A percentile compares a stretch with the other conserved stretches of the same genome.
Evolutionary conservation across 2,113 vertebrate genomes (phyloP).

Genomic region (Illadopsis cleaveri): DNA sequence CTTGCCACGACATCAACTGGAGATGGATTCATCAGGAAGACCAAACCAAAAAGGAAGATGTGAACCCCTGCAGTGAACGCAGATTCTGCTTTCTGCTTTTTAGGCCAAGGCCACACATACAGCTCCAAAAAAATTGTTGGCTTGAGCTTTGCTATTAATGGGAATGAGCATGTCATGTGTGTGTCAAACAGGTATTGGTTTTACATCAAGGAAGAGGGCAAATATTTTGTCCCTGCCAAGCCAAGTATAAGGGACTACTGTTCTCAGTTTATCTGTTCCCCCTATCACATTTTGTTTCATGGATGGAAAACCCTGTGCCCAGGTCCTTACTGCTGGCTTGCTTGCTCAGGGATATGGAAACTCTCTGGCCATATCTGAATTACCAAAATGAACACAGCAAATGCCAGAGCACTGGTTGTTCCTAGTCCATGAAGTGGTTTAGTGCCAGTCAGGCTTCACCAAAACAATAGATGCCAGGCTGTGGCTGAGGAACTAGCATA

Average conservation of each 20-base stretch:
- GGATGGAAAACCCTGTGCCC: background rate
- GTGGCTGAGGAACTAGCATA: background rate
- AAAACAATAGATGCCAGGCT: background rate
- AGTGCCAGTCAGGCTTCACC: background rate
- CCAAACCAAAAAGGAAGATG: background rate
- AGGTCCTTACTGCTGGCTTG: background rate
- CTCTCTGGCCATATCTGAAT: background rate
- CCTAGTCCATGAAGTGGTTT: background rate
- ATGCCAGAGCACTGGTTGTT: background rate
- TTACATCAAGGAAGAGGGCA: background rate
- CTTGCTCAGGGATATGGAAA: background rate
- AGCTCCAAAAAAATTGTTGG: background rate
- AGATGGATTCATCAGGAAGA: background rate
- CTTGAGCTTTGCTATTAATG: background rate
- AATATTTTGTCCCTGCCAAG: background rate
- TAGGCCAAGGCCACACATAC: background rate
- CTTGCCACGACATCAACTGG: rapidly evolving
- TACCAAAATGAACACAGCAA: background rate
- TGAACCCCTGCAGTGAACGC: rapidly evolving
- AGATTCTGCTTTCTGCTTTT: background rate
- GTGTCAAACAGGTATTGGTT: background rate
- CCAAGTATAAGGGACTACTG: background rate
- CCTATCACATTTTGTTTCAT: background rate
- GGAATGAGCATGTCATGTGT: background rate
- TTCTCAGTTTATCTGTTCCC: background rate